Percentiles rank a stretch among this genome's conserved stretches.
Conservation (phyloP, 2,888 invertebrate genomes). For the Hoplodrina ambigua region DNA sequence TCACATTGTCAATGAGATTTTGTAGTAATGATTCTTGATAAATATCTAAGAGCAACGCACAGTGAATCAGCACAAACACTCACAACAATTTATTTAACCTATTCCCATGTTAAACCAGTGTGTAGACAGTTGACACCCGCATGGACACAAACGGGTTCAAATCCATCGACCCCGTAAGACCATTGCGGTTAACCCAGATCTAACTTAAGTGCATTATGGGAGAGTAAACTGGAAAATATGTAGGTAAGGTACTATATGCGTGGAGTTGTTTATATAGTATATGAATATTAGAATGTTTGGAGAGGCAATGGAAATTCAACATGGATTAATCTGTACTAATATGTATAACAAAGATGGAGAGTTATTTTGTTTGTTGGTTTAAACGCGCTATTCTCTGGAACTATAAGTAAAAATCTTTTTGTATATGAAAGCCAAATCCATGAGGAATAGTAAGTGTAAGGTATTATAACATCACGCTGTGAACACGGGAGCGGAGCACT, state of each 20-base stretch:
- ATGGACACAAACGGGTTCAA: slow-evolving; percentile 50
- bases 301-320: background rate
- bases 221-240: slow-evolving; percentile 20
- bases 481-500: too few species aligned
- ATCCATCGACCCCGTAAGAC: slow-evolving; percentile 43
- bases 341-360: too few species aligned
- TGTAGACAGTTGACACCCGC: slow-evolving; percentile 36
- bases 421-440: too few species aligned
- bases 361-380: too few species aligned
- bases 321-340: too few species aligned
- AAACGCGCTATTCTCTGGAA: too few species aligned
- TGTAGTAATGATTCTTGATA: too few species aligned
- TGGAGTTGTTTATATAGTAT: background rate
- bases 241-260: background rate
- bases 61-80: background rate
- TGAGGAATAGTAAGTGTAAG: too few species aligned
- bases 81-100: slow-evolving; percentile 20
- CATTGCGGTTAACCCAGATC: slow-evolving; percentile 54
- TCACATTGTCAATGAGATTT: too few species aligned
- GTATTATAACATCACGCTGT: too few species aligned
- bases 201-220: slow-evolving; percentile 29
- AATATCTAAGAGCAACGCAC: background rate
- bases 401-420: too few species aligned
- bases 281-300: background rate
- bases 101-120: slow-evolving; percentile 27